Conservation (phyloP, 2,888 invertebrate species). For the Pseudanteris insignis region DNA sequence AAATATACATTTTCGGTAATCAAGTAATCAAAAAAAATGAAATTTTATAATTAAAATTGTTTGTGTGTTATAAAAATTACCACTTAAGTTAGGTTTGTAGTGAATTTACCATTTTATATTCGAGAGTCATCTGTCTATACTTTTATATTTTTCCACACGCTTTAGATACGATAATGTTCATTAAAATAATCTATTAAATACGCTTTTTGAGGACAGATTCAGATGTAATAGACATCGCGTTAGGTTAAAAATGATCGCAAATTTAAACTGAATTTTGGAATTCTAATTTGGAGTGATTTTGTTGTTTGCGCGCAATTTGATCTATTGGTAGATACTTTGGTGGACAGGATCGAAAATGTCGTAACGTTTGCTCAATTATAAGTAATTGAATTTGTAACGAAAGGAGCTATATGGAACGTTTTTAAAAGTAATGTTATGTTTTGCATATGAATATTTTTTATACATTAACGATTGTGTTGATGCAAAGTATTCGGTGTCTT, state of each 20-base stretch:
- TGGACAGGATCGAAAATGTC: constrained; percentile 2
- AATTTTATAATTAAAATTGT: too few species aligned
- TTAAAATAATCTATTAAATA: constrained; percentile 9
- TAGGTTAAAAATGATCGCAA: too few species aligned
- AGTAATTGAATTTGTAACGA: constrained; percentile 10
- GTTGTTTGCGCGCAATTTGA: neutral
- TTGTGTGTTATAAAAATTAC: too few species aligned
- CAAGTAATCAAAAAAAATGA: too few species aligned
- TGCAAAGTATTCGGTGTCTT: neutral
- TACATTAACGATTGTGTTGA: constrained; percentile 2
- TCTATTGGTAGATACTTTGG: neutral
- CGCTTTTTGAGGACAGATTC: constrained; percentile 28
- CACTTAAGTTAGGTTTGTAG: too few species aligned
- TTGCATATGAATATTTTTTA: constrained; percentile 10
- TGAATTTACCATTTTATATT: too few species aligned
- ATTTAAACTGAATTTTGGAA: neutral
- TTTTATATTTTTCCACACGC: constrained; percentile 30
- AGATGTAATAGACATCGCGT: constrained; percentile 21
- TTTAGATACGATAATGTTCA: constrained; percentile 4
- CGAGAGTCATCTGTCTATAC: too few species aligned
- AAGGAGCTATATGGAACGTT: constrained; percentile 1
- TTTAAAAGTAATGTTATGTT: constrained; percentile 5
- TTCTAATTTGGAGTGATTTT: neutral
- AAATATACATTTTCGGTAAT: too few species aligned
- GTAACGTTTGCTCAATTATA: constrained; percentile 32